A percentile compares a stretch with the other conserved stretches of the same genome.
These are phyloP conservation scores for Pachyrhynchus sulphureomaculatus DNA, from an alignment of 1,140 invertebrate species.

Conservation along the genomic window DNA sequence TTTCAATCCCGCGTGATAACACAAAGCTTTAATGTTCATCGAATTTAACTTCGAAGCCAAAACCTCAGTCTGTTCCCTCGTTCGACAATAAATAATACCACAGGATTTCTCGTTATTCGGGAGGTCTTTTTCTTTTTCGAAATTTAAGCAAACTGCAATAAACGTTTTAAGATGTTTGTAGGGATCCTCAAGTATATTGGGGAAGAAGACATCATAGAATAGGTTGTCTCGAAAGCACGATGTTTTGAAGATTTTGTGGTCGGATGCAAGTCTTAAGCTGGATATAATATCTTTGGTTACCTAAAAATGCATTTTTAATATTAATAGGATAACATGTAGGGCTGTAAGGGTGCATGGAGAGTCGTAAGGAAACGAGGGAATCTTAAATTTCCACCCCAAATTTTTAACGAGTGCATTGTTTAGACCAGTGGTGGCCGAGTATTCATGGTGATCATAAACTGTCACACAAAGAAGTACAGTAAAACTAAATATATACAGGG, in stretches of 20 bases:
- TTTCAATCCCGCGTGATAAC: slow-evolving; percentile 78
- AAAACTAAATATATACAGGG: too few relatives aligned
- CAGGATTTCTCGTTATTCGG: slow-evolving; percentile 68
- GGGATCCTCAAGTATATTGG: slow-evolving; percentile 76
- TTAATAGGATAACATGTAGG: not conserved
- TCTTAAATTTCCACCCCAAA: too few relatives aligned
- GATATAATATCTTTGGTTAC: slow-evolving; percentile 66
- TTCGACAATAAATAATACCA: slow-evolving; percentile 88
- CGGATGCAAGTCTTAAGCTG: slow-evolving; percentile 64
- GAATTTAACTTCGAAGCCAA: slow-evolving; percentile 66
- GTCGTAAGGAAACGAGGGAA: too few relatives aligned
- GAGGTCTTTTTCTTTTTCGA: slow-evolving; percentile 57
- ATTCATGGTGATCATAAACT: too few relatives aligned
- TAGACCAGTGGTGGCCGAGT: too few relatives aligned
- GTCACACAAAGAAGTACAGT: too few relatives aligned
- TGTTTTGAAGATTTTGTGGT: slow-evolving; percentile 60
- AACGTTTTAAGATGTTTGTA: slow-evolving; percentile 75
- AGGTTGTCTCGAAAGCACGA: slow-evolving; percentile 81
- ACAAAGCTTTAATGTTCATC: slow-evolving; percentile 63
- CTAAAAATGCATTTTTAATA: slow-evolving; percentile 27
- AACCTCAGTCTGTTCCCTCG: slow-evolving; percentile 77
- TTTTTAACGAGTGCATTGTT: too few relatives aligned
- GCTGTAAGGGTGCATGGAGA: not conserved
- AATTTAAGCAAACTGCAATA: slow-evolving; percentile 58
- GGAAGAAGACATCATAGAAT: slow-evolving; percentile 83